Conservation (phyloP, 2,113 vertebrate species). For the Colius striatus region DNA sequence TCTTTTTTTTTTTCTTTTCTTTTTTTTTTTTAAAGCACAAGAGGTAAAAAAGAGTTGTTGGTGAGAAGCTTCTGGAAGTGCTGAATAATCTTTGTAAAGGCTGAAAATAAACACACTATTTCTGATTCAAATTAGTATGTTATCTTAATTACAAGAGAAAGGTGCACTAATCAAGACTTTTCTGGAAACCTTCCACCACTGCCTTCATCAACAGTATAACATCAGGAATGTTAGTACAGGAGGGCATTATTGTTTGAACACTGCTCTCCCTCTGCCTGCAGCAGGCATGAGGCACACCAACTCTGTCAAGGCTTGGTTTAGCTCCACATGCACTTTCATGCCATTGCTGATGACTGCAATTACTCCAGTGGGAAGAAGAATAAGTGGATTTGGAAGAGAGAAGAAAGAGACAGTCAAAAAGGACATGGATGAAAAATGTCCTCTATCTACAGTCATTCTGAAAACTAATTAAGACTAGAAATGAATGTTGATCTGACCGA, state of each 20-base stretch:
- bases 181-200: neutral
- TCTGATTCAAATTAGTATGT: neutral
- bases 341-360: neutral
- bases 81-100: neutral
- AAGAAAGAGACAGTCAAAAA: constrained; percentile 9
- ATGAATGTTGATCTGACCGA: neutral
- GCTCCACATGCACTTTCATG: neutral
- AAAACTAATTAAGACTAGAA: constrained; percentile 32
- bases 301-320: neutral
- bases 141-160: neutral
- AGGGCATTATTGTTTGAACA: neutral
- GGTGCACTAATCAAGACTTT: neutral
- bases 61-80: neutral
- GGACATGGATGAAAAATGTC: neutral
- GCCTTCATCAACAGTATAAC: neutral
- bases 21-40: neutral
- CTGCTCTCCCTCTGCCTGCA: neutral
- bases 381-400: neutral
- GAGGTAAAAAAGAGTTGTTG: neutral
- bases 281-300: neutral
- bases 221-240: neutral
- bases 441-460: neutral
- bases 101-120: neutral
- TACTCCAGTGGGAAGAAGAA: neutral
- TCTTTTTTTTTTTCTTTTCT: neutral